phyloP scores from a whole-genome alignment of 2,888 invertebrate species.

The Tridacna gigas region DNA sequence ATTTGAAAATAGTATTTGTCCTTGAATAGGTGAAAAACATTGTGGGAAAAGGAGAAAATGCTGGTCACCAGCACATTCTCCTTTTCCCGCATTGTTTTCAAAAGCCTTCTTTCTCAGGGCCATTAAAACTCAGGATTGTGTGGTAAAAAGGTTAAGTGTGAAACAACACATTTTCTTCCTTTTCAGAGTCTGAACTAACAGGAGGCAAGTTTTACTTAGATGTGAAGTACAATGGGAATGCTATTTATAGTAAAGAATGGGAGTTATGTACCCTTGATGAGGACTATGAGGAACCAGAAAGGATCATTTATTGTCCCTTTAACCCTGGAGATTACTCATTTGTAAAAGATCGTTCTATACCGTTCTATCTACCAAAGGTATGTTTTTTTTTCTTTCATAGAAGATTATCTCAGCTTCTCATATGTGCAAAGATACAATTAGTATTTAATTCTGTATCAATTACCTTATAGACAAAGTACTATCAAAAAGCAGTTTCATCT shows the following conservation, averaged over 20 bases:
- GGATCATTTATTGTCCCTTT: slow-evolving; percentile 78
- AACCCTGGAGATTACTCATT: slow-evolving; percentile 69
- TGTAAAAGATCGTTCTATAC: slow-evolving; percentile 77
- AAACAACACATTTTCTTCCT: no score
- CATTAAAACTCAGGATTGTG: no score
- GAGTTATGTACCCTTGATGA: slow-evolving; percentile 79
- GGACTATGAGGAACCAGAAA: slow-evolving; percentile 67
- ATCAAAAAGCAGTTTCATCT: no score
- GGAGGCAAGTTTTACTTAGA: slow-evolving; percentile 75
- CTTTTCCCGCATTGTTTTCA: background rate
- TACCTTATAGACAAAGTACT: no score
- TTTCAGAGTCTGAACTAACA: slow-evolving; percentile 65
- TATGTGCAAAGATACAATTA: no score
- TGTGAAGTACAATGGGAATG: slow-evolving; percentile 78
- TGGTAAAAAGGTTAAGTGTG: no score
- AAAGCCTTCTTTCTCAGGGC: background rate
- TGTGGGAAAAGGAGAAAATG: slow-evolving; percentile 2
- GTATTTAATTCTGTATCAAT: no score
- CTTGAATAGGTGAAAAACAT: no score
- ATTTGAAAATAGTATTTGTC: no score
- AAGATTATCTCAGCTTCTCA: background rate
- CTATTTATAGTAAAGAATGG: slow-evolving; percentile 79
- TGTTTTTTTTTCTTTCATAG: background rate
- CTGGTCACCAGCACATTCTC: background rate
- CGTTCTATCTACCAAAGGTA: slow-evolving; percentile 79